Conservation (phyloP, 2,797 vertebrate species). For the Leptoclinus maculatus region DNA sequence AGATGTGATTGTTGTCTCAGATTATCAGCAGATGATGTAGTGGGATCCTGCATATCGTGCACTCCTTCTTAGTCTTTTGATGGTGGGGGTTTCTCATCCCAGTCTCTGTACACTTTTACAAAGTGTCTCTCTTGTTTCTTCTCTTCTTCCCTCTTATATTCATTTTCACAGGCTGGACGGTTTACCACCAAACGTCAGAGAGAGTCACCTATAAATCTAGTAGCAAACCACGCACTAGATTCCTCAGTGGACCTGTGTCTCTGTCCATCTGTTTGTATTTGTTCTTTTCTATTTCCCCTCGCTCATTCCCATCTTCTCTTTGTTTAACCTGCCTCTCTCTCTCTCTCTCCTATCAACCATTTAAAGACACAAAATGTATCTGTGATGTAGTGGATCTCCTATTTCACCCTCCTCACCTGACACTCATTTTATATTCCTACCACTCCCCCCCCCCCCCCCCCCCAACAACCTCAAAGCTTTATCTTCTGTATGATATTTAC, state of each 20-base stretch:
- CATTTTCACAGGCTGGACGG: conserved; percentile 95
- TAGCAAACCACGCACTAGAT: conserved; percentile 99
- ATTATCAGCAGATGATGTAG: conserved; percentile 16
- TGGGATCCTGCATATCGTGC: conserved; percentile 37
- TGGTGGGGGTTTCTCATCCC: conserved; percentile 83
- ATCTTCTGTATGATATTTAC: conserved; percentile 21
- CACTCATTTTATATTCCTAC: conserved; percentile 59
- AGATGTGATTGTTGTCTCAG: conserved; percentile 11
- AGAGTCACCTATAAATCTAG: conserved; percentile 99
- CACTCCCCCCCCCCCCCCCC: conserved; percentile 2
- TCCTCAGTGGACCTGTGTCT: conserved; percentile 99
- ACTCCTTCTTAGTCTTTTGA: conserved; percentile 60
- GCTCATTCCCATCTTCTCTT: conserved; percentile 78
- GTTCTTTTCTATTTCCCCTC: conserved; percentile 96
- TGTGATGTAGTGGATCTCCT: conserved; percentile 52
- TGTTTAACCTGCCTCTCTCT: conserved; percentile 90
- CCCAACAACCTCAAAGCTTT: conserved; percentile 43
- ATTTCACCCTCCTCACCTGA: conserved; percentile 41
- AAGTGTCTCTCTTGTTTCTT: conserved; percentile 90
- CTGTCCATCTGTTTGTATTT: conserved; percentile 99
- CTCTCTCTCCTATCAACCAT: conserved; percentile 81
- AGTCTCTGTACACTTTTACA: conserved; percentile 80
- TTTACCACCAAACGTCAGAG: conserved; percentile 99
- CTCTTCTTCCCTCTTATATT: conserved; percentile 90
- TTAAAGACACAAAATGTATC: conserved; percentile 33